Conservation (phyloP, 1,140 invertebrate genomes). For the Ceratoteleas bidentatus region DNA sequence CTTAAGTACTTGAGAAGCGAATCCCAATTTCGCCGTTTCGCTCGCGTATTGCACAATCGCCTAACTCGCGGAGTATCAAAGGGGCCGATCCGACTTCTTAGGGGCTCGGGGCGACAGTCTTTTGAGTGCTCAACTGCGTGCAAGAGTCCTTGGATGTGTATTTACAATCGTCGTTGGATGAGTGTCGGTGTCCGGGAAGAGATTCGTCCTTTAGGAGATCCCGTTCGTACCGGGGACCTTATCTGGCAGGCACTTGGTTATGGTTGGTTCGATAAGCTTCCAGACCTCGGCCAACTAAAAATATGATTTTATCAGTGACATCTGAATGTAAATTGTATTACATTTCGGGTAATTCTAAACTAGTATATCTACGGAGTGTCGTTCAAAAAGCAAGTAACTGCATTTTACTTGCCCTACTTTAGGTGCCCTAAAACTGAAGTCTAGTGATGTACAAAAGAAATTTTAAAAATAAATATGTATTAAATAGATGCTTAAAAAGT, state of each 20-base stretch:
- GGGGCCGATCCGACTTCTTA: conserved; percentile 17
- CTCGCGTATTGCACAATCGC: conserved; percentile 29
- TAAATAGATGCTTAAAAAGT: too few relatives aligned
- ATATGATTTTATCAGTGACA: too few relatives aligned
- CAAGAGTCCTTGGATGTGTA: conserved; percentile 36
- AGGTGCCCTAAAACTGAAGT: too few relatives aligned
- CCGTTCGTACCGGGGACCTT: conserved; percentile 78
- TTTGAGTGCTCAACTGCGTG: conserved; percentile 28
- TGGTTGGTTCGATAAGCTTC: conserved; percentile 83
- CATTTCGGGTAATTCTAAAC: neutral
- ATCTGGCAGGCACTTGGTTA: conserved; percentile 82
- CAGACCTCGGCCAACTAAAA: conserved; percentile 83
- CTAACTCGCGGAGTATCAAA: conserved; percentile 1
- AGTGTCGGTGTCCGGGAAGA: too few relatives aligned
- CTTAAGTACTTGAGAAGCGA: conserved; percentile 33
- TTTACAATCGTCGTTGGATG: conserved; percentile 26
- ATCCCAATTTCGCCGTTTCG: neutral
- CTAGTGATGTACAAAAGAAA: too few relatives aligned
- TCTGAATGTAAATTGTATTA: conserved; percentile 20
- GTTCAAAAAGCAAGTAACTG: too few relatives aligned
- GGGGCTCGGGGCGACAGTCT: conserved; percentile 31
- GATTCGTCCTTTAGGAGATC: conserved; percentile 63
- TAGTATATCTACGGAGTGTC: too few relatives aligned
- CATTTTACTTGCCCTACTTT: too few relatives aligned
- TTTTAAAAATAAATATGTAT: too few relatives aligned